These are phyloP conservation scores for Micropoecilia bifurca DNA, from an alignment of 2,797 vertebrate genomes.

Conservation along the genomic window DNA sequence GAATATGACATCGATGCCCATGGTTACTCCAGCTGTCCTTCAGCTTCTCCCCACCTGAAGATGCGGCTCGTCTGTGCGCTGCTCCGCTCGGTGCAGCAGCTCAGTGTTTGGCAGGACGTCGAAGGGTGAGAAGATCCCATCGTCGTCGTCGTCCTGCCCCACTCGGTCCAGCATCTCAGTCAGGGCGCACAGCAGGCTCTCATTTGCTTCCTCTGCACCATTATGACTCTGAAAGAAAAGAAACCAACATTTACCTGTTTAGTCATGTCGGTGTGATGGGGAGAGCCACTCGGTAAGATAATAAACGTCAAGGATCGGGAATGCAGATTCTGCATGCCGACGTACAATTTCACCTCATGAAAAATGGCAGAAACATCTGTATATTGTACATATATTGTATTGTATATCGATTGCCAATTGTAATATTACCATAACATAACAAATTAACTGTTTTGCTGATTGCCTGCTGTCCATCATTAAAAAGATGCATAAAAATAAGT, in stretches of 20 bases:
- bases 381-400: too few species aligned
- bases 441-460: neutral
- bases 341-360: neutral
- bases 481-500: neutral
- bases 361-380: neutral
- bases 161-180: conserved; percentile 94
- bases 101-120: conserved; percentile 88
- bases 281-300: neutral
- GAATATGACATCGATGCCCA: neutral
- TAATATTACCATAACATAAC: neutral
- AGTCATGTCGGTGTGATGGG: neutral
- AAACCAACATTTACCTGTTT: neutral
- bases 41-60: conserved; percentile 56
- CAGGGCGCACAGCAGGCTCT: conserved; percentile 89
- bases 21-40: neutral
- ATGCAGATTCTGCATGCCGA: neutral
- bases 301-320: neutral
- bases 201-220: conserved; percentile 85
- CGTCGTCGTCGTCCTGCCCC: conserved; percentile 84
- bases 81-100: conserved; percentile 81
- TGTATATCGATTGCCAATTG: too few species aligned
- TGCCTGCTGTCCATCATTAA: neutral
- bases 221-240: conserved; percentile 70
- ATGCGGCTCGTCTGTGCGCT: conserved; percentile 68
- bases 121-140: conserved; percentile 88